Evolutionary conservation across 2,797 vertebrate genomes (phyloP).

Genomic region (Tachyglossus aculeatus): DNA sequence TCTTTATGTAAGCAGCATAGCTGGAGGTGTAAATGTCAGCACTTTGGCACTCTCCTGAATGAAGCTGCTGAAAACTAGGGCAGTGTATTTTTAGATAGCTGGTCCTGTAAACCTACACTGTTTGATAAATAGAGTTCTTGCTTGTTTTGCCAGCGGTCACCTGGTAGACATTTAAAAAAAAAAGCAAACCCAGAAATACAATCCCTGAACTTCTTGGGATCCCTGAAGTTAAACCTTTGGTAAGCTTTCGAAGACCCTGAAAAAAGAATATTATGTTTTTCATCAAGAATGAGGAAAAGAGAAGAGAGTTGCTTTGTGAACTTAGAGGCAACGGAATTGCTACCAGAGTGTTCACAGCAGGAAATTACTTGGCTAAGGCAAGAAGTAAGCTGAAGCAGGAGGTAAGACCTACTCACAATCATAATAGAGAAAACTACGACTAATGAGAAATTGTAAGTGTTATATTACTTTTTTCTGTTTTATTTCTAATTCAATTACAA

Average conservation of each 20-base stretch:
- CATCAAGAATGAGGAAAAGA: not conserved
- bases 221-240: slow-evolving; percentile 8
- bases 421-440: too few relatives aligned
- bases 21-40: slow-evolving; percentile 11
- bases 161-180: slow-evolving; percentile 42
- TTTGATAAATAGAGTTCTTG: slow-evolving; percentile 57
- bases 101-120: slow-evolving; percentile 60
- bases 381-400: not conserved
- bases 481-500: too few relatives aligned
- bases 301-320: not conserved
- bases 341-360: not conserved
- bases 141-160: slow-evolving; percentile 47
- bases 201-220: slow-evolving; percentile 19
- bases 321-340: not conserved
- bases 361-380: not conserved
- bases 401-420: slow-evolving; percentile 24
- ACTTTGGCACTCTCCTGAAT: slow-evolving; percentile 32
- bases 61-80: slow-evolving; percentile 27
- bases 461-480: too few relatives aligned
- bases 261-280: not conserved
- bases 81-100: slow-evolving; percentile 69
- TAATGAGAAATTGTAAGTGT: too few relatives aligned
- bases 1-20: slow-evolving; percentile 4
- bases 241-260: not conserved
- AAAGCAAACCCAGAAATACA: slow-evolving; percentile 37